Evolutionary conservation across 2,888 invertebrate species (phyloP), one percentile per base, ranked within the genome.

Genomic region (Aricia artaxerxes): DNA sequence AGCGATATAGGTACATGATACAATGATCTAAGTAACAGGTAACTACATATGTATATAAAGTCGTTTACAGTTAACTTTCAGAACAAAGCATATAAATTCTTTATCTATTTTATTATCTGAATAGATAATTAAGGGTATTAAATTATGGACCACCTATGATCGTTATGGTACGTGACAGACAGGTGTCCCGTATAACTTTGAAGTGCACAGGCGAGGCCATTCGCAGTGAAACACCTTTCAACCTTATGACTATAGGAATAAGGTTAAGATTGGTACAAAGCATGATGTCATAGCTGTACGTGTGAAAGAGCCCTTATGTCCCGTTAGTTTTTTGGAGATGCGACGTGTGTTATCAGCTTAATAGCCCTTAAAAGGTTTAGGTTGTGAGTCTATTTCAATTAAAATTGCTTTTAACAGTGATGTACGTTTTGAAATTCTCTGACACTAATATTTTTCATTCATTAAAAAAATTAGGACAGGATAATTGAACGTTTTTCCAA

Each of bases 111-210:
- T 64, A 31, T 64, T 11, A 31, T 64, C 64, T 64, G 64, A 64
- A 64, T 40, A 40, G 44, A 75, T 53, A 75, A 75, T 75, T 75
- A 53, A 53, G 24, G 49, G 75, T 49, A 11, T 75, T 49, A 53
- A 44, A 49, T 31, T 53, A 13, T 44, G 75, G 75, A 75, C 75
- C 75, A 75, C 75, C 75, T n/a, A 31, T 44, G 49, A 44, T 24
- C 53, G 75, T 75, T 75, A 53, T 75, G 31, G 53, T 24, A 75
- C 24, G 49, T 75, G 75, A 75, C 53, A 31, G 75, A 13, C 75
- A 75, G 75, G 75, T 75, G 75, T 49, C 53, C 49, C 49, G 49
- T 73, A 9, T 73, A 53, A n/a, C n/a, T n/a, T 73, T 44, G 73
- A 49, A 61, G 13, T 40, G 73, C n/a, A 24, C 53, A n/a, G 1